phyloP scores from a whole-genome alignment of 2,113 vertebrate species.

The Mustelus asterias region DNA sequence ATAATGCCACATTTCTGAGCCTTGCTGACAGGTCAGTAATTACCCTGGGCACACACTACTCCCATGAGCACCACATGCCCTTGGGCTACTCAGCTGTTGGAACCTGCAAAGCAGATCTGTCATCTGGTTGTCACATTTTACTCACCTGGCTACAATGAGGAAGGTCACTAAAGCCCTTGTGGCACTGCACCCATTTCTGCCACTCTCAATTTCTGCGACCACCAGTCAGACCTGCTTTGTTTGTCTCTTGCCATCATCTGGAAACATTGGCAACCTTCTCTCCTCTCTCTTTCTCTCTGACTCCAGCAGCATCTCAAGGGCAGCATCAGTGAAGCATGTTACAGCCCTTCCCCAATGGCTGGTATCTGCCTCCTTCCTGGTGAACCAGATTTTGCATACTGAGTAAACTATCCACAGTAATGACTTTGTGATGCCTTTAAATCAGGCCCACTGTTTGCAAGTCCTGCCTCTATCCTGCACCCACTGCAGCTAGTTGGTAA shows the following conservation, averaged over 20 bases:
- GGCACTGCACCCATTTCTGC: not conserved
- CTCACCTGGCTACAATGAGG: not conserved
- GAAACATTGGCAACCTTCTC: too few relatives aligned
- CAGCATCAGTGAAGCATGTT: too few relatives aligned
- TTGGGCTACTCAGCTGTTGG: not conserved
- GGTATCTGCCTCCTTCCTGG: not conserved
- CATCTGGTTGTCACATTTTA: not conserved
- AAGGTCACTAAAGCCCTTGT: not conserved
- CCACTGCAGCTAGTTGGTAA: not conserved
- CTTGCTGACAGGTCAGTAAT: not conserved
- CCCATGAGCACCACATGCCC: not conserved
- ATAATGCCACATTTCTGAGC: not conserved
- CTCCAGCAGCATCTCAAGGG: not conserved
- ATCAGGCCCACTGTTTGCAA: not conserved
- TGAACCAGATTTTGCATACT: not conserved
- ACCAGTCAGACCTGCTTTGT: not conserved
- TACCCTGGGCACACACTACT: too few relatives aligned
- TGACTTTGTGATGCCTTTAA: not conserved
- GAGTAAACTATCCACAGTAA: not conserved
- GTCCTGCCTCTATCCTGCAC: not conserved
- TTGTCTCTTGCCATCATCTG: not conserved
- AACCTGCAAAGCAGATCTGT: too few relatives aligned
- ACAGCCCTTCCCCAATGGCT: not conserved
- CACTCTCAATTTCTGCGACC: not conserved
- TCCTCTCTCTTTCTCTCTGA: not conserved